Conservation (phyloP, 2,797 vertebrate species). For the Chloroceryle amazona region DNA sequence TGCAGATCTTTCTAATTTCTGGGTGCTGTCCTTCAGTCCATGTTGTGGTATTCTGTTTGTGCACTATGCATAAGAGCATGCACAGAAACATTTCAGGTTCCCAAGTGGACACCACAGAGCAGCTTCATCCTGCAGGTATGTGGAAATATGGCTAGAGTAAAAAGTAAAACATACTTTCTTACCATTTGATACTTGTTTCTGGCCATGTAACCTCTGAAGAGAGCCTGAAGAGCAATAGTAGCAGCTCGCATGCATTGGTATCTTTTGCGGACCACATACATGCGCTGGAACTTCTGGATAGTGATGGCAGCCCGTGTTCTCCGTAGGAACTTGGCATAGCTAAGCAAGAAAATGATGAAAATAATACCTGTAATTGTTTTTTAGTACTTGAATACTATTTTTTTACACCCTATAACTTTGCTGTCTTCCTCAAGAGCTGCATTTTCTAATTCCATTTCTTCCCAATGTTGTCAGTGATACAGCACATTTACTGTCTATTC, state of each 20-base stretch:
- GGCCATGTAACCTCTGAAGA: conserved; percentile 91
- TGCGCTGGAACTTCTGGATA: conserved; percentile 96
- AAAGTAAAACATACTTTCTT: conserved; percentile 27
- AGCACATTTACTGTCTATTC: not conserved
- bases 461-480: not conserved
- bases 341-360: conserved; percentile 54
- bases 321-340: conserved; percentile 91
- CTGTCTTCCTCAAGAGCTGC: not conserved
- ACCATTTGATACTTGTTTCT: conserved; percentile 91
- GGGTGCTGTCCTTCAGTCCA: not conserved
- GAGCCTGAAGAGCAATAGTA: conserved; percentile 91
- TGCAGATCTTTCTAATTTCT: not conserved
- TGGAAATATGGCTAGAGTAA: not conserved
- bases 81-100: not conserved
- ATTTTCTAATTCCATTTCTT: not conserved
- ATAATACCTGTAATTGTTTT: not conserved
- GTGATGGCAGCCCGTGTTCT: conserved; percentile 89
- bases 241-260: conserved; percentile 89
- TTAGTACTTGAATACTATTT: not conserved
- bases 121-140: not conserved
- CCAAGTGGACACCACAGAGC: not conserved
- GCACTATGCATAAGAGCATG: accelerated
- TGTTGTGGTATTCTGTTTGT: not conserved
- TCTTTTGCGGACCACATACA: conserved; percentile 86
- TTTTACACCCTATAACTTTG: not conserved